Percentiles rank a stretch among this genome's conserved stretches.
phyloP scores from a whole-genome alignment of 1,140 invertebrate species.

The Caenorhabditis briggsae region DNA sequence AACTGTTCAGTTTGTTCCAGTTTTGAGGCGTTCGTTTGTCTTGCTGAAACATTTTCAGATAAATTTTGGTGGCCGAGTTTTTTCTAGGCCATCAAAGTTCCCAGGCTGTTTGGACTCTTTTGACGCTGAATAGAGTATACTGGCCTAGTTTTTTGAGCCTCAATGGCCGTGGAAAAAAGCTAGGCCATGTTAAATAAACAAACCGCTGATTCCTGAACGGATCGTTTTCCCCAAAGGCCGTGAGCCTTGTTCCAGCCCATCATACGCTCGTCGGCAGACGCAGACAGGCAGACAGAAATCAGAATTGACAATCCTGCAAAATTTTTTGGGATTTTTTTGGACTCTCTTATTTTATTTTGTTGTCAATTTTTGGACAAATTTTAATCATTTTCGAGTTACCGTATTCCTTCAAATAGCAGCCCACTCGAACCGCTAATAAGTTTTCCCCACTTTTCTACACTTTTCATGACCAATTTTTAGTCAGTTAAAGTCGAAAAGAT shows the following conservation, averaged over 20 bases:
- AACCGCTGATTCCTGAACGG: conserved; percentile 18
- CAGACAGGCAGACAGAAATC: background rate
- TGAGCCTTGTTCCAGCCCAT: conserved; percentile 60
- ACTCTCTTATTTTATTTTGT: background rate
- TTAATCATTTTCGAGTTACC: too few species aligned
- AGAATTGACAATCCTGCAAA: conserved; percentile 25
- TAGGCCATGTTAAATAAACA: background rate
- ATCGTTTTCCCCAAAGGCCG: conserved; percentile 57
- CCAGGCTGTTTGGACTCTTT: too few species aligned
- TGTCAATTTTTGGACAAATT: background rate
- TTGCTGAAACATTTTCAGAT: background rate
- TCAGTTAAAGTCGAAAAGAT: too few species aligned
- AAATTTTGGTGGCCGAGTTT: background rate
- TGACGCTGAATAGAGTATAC: too few species aligned
- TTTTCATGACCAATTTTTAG: too few species aligned
- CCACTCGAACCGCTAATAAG: too few species aligned
- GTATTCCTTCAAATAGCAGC: too few species aligned
- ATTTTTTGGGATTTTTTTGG: background rate
- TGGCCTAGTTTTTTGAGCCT: too few species aligned
- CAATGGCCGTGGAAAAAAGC: background rate
- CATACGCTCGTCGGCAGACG: conserved; percentile 16
- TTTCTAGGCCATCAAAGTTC: too few species aligned
- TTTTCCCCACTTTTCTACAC: too few species aligned
- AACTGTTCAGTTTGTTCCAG: conserved; percentile 57
- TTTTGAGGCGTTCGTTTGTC: conserved; percentile 53